These are phyloP conservation scores for Bombus waltoni DNA, from an alignment of 1,140 invertebrate species.

Conservation along the genomic window DNA sequence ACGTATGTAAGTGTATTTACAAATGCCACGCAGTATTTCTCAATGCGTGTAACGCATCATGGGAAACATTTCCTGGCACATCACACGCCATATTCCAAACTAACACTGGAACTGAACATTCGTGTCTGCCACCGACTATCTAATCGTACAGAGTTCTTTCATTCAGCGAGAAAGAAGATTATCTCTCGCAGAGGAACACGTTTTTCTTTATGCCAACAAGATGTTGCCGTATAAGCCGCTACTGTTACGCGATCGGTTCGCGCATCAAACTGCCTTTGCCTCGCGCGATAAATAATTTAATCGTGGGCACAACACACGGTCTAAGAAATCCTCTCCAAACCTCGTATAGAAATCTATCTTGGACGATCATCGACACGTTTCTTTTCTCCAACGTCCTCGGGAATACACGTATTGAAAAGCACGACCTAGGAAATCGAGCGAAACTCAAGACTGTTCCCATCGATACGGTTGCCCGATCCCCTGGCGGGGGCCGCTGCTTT, in stretches of 20 bases:
- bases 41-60: neutral
- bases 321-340: neutral
- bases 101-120: conserved; percentile 9
- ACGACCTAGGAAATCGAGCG: neutral
- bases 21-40: neutral
- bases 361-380: no score
- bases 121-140: neutral
- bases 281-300: conserved; percentile 13
- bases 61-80: neutral
- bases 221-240: neutral
- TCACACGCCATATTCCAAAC: neutral
- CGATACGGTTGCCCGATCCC: neutral
- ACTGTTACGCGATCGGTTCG: no score
- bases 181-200: conserved; percentile 14
- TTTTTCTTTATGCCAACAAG: neutral
- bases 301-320: neutral
- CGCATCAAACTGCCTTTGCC: neutral
- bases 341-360: no score
- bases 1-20: conserved; percentile 18
- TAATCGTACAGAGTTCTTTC: conserved; percentile 18
- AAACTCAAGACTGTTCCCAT: neutral
- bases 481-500: neutral
- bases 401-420: neutral
- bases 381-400: neutral
- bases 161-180: neutral